phyloP scores from a whole-genome alignment of 2,113 vertebrate species.

The Crotalus viridis region DNA sequence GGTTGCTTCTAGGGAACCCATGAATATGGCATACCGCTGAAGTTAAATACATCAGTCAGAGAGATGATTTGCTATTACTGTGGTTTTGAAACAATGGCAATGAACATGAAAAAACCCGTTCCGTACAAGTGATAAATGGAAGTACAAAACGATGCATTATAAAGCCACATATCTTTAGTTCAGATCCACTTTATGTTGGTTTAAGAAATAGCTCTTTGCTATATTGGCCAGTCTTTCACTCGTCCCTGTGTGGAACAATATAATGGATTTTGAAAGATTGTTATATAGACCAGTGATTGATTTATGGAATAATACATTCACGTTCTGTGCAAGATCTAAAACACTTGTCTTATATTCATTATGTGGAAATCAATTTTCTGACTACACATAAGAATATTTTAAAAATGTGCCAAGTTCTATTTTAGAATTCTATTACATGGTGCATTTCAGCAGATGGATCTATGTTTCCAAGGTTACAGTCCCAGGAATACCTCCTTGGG shows the following conservation, averaged over 20 bases:
- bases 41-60: neutral
- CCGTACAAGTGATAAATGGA: neutral
- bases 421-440: neutral
- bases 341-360: constrained; percentile 23
- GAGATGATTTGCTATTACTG: neutral
- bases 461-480: neutral
- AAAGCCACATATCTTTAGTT: neutral
- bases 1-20: neutral
- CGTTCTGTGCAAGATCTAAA: constrained; percentile 6
- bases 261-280: neutral
- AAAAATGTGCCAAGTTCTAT: neutral
- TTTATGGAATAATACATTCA: constrained; percentile 26
- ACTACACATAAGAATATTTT: neutral
- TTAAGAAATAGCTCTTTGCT: neutral
- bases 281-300: neutral
- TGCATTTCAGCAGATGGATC: neutral
- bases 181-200: neutral
- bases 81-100: neutral
- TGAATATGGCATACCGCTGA: neutral
- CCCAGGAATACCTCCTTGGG: neutral
- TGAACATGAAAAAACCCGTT: neutral
- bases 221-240: neutral
- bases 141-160: neutral
- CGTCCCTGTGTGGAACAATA: neutral
- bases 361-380: neutral